These are phyloP conservation scores for Rhegmatorhina hoffmannsi DNA, from an alignment of 2,113 vertebrate genomes.

Conservation along the genomic window DNA sequence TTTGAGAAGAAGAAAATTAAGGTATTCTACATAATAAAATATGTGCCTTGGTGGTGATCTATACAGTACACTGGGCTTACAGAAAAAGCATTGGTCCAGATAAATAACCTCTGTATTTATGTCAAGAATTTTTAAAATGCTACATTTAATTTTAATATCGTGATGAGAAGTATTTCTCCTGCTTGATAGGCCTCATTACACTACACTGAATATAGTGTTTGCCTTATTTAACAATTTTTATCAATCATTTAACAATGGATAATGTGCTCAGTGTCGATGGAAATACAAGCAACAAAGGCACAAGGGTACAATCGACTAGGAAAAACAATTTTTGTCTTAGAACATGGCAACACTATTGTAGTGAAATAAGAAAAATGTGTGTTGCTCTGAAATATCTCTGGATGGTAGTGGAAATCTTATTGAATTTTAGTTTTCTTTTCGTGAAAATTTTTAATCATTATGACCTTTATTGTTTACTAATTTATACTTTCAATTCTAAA, in stretches of 20 bases:
- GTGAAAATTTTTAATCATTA: background rate
- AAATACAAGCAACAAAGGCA: slow-evolving; percentile 43
- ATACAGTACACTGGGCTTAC: slow-evolving; percentile 76
- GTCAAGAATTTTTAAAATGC: slow-evolving; percentile 77
- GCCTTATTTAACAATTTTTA: slow-evolving; percentile 82
- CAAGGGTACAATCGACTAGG: slow-evolving; percentile 25
- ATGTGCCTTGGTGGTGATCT: slow-evolving; percentile 71
- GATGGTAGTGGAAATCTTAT: background rate
- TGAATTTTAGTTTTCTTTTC: background rate
- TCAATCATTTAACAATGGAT: slow-evolving; percentile 75
- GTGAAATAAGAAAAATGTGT: background rate
- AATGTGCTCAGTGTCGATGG: slow-evolving; percentile 38
- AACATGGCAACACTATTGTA: background rate
- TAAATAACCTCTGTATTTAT: slow-evolving; percentile 80
- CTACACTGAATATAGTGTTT: slow-evolving; percentile 73
- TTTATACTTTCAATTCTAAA: background rate
- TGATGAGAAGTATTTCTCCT: slow-evolving; percentile 68
- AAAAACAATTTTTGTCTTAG: slow-evolving; percentile 38
- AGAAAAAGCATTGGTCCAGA: slow-evolving; percentile 76
- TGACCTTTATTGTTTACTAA: background rate
- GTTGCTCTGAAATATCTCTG: background rate
- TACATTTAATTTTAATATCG: slow-evolving; percentile 82
- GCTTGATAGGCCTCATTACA: slow-evolving; percentile 75
- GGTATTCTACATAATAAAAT: slow-evolving; percentile 72
- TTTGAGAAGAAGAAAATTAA: slow-evolving; percentile 53